Base-by-base conservation (phyloP, 2,113 vertebrate species). In the Capreolus pygargus region DNA sequence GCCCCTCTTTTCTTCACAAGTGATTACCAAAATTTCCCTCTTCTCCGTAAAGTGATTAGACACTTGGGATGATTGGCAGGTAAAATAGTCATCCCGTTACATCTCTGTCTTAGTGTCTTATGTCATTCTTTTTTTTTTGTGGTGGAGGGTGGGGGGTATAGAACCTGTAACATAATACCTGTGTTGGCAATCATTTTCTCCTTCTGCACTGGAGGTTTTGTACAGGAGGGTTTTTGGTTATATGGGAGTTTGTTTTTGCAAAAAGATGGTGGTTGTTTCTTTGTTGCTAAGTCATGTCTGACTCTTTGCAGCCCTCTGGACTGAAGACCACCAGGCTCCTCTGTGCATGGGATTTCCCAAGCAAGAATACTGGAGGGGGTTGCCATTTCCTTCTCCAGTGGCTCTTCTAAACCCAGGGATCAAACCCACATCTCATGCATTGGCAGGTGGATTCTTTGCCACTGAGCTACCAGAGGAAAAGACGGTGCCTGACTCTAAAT, bases 121-220 rank as follows among this genome's bases (percentile, higher is more conserved):
- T 33, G 10, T 45, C 36, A 4, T 64, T 89, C 23, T 47, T 47
- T 55, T 30, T 39, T 39, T 43, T 87, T 33, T 21, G 9, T 19
- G 2, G 4, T 4, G 5, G 7, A 5, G 19, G 17, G 0, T 14
- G 5, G 30, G 7, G 19, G 7, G 21, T 21, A 2, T 14, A 36
- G 54, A 43, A 28, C 45, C 23, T 25, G 3, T 12, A 43, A 33
- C 19, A 0, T 28, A 23, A 36, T 23, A 4, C 50, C 43, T 17
- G 27, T 64, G 23, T 87, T 76, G 64, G 30, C 5, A 39, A 3
- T 89, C 21, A 9, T 60, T 79, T 88, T 60, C 52, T 93, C 15
- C 43, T 85, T n/a, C 76, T 83, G 81, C 25, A 83, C 76, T 17
- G 7, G n/a, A 89, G 33, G 8, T n/a, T 50, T 89, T 84, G n/a